A percentile compares a stretch with the other conserved stretches of the same genome.
Conservation (phyloP, 2,113 vertebrate genomes). For the Caretta caretta region DNA sequence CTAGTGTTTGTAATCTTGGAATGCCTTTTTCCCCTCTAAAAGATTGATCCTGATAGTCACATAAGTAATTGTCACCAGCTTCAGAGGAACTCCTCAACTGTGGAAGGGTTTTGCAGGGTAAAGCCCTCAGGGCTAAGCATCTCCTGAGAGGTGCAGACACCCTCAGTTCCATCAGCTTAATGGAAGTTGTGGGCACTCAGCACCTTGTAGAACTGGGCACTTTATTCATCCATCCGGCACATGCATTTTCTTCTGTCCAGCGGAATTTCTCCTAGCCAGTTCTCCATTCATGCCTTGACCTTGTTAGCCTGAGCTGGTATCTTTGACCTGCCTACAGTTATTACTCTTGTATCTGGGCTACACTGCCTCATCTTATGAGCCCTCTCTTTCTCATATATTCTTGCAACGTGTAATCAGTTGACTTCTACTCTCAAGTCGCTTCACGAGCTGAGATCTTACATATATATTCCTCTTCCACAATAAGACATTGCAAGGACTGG, state of each 20-base stretch:
- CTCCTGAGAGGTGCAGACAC: background rate
- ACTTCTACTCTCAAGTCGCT: background rate
- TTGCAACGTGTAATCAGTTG: background rate
- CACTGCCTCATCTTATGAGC: background rate
- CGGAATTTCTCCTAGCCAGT: background rate
- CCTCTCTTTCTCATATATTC: background rate
- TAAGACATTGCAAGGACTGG: background rate
- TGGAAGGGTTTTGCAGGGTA: background rate
- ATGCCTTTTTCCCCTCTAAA: background rate
- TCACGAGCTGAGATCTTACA: background rate
- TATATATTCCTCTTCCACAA: background rate
- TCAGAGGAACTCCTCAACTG: background rate
- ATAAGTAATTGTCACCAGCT: background rate
- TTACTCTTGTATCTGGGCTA: background rate
- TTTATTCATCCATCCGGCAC: background rate
- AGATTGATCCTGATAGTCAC: background rate
- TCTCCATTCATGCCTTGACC: background rate
- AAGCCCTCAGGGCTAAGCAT: background rate
- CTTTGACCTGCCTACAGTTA: background rate
- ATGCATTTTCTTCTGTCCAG: background rate
- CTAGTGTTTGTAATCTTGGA: slow-evolving; percentile 38
- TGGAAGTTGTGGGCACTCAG: background rate
- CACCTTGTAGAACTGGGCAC: background rate
- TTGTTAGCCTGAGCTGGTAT: background rate
- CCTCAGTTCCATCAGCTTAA: background rate